Conservation (phyloP, 2,888 invertebrate genomes). For the Yponomeuta evonymella region DNA sequence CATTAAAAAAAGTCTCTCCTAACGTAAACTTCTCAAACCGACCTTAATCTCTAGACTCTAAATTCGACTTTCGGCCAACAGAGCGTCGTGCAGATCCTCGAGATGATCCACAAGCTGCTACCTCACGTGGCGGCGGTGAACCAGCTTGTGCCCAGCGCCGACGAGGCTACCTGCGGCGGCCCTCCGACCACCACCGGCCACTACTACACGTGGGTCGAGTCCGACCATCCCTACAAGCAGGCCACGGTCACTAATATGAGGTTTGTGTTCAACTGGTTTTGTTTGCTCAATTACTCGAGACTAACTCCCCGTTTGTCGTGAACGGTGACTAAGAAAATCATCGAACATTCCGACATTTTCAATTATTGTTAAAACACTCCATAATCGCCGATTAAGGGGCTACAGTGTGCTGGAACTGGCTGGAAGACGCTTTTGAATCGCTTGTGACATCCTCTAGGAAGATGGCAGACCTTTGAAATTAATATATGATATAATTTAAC, state of each 20-base stretch:
- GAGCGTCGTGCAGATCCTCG: constrained; percentile 91
- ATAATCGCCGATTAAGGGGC: too few species aligned
- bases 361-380: too few species aligned
- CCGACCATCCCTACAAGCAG: constrained; percentile 97
- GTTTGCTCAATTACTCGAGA: too few species aligned
- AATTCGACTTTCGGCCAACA: constrained; percentile 40
- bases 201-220: constrained; percentile 94
- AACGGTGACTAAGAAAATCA: too few species aligned
- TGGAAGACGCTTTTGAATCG: too few species aligned
- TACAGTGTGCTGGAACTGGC: too few species aligned
- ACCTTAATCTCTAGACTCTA: background rate
- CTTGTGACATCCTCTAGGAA: too few species aligned
- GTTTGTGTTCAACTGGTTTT: constrained; percentile 46
- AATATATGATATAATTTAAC: too few species aligned
- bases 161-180: constrained; percentile 35
- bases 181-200: constrained; percentile 82
- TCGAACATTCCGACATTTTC: too few species aligned
- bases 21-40: too few species aligned
- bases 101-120: constrained; percentile 89
- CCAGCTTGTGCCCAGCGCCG: constrained; percentile 66
- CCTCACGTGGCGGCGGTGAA: constrained; percentile 93
- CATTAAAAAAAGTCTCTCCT: background rate
- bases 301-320: too few species aligned
- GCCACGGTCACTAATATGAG: constrained; percentile 89
- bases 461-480: too few species aligned